These are phyloP conservation scores for Notodonta ziczac DNA, from an alignment of 2,888 invertebrate genomes.

Conservation along the genomic window DNA sequence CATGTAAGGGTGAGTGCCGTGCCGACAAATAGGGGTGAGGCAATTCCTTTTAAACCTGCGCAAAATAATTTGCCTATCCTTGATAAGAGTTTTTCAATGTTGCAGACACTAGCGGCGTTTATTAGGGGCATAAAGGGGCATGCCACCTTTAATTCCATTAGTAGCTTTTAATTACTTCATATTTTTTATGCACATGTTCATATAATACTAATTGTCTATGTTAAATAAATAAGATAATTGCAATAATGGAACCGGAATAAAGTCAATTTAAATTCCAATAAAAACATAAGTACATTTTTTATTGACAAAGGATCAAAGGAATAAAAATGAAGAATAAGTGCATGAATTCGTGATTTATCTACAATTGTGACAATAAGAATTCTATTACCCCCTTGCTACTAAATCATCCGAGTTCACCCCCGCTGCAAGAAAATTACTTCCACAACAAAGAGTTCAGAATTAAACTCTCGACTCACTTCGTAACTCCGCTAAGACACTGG, in stretches of 20 bases:
- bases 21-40: slow-evolving; percentile 31
- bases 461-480: slow-evolving; percentile 58
- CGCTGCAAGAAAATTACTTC: slow-evolving; percentile 47
- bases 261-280: too few relatives aligned
- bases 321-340: background rate
- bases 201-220: background rate
- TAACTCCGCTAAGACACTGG: slow-evolving; percentile 65
- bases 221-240: background rate
- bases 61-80: slow-evolving; percentile 20
- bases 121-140: background rate
- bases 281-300: background rate
- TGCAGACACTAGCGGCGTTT: background rate
- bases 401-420: slow-evolving; percentile 30
- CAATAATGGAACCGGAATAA: background rate
- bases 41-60: slow-evolving; percentile 42
- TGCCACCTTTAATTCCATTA: slow-evolving; percentile 2
- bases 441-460: slow-evolving; percentile 59
- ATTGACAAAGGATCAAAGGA: background rate
- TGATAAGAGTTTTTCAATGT: slow-evolving; percentile 11
- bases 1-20: slow-evolving; percentile 49
- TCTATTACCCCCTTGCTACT: slow-evolving; percentile 26
- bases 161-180: background rate
- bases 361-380: slow-evolving; percentile 23
- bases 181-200: background rate
- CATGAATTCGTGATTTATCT: slow-evolving; percentile 4